Evolutionary conservation across 2,888 invertebrate genomes (phyloP).

Genomic region (Brachyptera putata): DNA sequence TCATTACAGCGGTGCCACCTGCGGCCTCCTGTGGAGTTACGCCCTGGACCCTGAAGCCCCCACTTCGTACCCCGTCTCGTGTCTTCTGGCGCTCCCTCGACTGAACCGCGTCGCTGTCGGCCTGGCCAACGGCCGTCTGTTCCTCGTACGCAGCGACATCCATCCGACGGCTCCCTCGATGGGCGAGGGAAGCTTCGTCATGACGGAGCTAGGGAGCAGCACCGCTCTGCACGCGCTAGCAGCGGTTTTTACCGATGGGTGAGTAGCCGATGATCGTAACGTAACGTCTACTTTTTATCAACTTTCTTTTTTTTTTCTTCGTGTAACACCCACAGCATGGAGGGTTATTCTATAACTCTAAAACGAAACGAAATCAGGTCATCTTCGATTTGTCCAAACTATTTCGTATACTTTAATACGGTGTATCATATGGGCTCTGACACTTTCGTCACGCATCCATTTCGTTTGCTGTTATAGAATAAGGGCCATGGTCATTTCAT

Average conservation of each 20-base stretch:
- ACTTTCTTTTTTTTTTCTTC: too few relatives aligned
- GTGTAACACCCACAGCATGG: too few relatives aligned
- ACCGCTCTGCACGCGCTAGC: constrained; percentile 65
- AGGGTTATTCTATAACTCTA: too few relatives aligned
- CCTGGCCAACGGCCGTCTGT: constrained; percentile 69
- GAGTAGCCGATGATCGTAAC: too few relatives aligned
- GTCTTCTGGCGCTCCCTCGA: constrained; percentile 61
- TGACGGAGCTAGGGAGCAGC: constrained; percentile 71
- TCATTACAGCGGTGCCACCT: constrained; percentile 53
- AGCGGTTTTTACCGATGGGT: constrained; percentile 49
- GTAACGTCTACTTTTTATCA: too few relatives aligned
- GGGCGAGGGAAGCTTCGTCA: constrained; percentile 70
- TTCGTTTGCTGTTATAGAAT: too few relatives aligned
- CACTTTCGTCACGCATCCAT: too few relatives aligned
- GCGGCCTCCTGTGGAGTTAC: constrained; percentile 57
- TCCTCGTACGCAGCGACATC: constrained; percentile 62
- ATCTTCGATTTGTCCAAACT: too few relatives aligned
- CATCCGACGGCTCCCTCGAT: constrained; percentile 56
- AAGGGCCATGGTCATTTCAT: too few relatives aligned
- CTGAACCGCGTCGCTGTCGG: constrained; percentile 76
- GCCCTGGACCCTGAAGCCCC: constrained; percentile 64
- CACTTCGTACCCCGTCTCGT: constrained; percentile 58
- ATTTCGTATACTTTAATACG: too few relatives aligned
- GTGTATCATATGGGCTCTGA: too few relatives aligned
- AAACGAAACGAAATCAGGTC: too few relatives aligned